Percentiles rank a stretch among this genome's conserved stretches.
These are phyloP conservation scores for Tachysurus fulvidraco DNA, from an alignment of 2,113 vertebrate species.

Conservation along the genomic window DNA sequence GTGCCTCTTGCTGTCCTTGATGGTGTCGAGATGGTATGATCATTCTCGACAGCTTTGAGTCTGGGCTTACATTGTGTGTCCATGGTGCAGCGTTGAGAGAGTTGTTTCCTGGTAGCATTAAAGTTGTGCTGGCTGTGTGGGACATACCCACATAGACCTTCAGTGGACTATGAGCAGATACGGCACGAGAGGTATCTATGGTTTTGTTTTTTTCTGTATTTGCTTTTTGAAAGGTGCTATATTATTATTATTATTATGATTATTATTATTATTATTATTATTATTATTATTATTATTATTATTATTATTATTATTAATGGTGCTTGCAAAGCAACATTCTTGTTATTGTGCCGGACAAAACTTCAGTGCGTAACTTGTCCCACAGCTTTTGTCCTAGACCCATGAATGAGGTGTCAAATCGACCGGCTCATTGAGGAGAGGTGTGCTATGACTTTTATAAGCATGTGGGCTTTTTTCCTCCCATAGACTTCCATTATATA, in stretches of 20 bases:
- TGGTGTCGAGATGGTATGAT: background rate
- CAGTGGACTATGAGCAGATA: background rate
- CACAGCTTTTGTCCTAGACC: no score
- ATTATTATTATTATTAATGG: no score
- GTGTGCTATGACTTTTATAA: no score
- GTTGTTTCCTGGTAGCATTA: background rate
- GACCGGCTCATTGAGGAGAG: no score
- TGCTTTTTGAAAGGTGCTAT: background rate
- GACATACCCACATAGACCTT: background rate
- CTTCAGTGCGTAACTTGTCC: no score
- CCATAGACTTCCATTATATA: no score
- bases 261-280: background rate
- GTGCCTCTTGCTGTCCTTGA: background rate
- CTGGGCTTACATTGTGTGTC: background rate
- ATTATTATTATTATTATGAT: background rate
- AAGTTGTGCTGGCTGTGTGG: background rate
- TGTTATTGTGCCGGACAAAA: no score
- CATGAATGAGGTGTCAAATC: no score
- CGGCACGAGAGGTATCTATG: background rate
- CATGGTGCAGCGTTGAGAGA: background rate
- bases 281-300: background rate
- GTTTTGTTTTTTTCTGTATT: background rate
- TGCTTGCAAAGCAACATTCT: no score
- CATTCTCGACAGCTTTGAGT: background rate
- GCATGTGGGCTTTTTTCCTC: no score